Percentiles rank a stretch among this genome's conserved stretches.
Conservation (phyloP, 1,140 invertebrate genomes). For the Heliconius melpomene region DNA sequence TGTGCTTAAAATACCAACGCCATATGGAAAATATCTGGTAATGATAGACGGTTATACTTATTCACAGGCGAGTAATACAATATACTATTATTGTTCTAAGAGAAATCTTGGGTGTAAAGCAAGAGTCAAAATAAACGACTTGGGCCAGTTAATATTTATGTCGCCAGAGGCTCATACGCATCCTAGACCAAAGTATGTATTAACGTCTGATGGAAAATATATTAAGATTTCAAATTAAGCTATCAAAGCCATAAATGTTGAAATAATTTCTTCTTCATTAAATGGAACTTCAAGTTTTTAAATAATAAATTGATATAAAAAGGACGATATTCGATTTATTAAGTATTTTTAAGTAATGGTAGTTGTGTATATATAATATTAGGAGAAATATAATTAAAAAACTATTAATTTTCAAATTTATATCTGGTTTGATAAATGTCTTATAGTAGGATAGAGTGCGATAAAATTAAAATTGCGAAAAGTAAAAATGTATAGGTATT, state of each 20-base stretch:
- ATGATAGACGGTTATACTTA: slow-evolving; percentile 54
- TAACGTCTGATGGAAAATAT: slow-evolving; percentile 36
- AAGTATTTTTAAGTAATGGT: neutral
- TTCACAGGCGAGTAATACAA: slow-evolving; percentile 40
- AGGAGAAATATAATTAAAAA: neutral
- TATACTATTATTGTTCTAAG: slow-evolving; percentile 51
- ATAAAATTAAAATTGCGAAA: too few relatives aligned
- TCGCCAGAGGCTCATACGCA: slow-evolving; percentile 27
- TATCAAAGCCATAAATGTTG: too few relatives aligned
- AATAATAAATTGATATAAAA: too few relatives aligned
- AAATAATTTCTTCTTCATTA: too few relatives aligned
- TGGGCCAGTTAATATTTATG: slow-evolving; percentile 14
- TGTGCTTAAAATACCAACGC: slow-evolving; percentile 43
- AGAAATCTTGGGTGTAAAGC: slow-evolving; percentile 46
- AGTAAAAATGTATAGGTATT: too few relatives aligned
- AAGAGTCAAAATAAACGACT: slow-evolving; percentile 34
- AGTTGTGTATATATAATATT: neutral
- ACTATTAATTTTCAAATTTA: neutral
- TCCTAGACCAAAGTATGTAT: slow-evolving; percentile 36
- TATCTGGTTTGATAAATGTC: neutral
- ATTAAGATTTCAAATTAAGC: slow-evolving; percentile 36
- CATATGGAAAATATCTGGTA: slow-evolving; percentile 44
- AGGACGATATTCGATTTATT: neutral
- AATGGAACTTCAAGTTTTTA: too few relatives aligned
- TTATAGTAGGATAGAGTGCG: too few relatives aligned